These are phyloP conservation scores for Meiosimyza platycephala DNA, from an alignment of 2,888 invertebrate species.

Conservation along the genomic window DNA sequence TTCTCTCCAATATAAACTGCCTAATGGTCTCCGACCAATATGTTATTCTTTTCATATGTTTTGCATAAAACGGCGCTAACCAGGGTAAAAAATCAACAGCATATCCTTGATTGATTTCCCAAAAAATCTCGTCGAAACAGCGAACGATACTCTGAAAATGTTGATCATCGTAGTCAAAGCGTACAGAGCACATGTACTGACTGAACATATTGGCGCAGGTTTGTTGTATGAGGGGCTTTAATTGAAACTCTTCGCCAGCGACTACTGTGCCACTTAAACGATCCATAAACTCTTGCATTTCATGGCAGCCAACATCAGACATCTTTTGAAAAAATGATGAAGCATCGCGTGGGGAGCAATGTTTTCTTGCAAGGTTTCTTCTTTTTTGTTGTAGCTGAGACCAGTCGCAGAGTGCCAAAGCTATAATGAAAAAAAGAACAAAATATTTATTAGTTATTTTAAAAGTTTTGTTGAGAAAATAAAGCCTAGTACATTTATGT, in stretches of 20 bases:
- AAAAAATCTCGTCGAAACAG: constrained; percentile 87
- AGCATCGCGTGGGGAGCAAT: constrained; percentile 83
- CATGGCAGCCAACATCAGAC: constrained; percentile 77
- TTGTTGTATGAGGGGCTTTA: constrained; percentile 79
- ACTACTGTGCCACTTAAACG: constrained; percentile 68
- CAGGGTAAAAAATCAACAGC: constrained; percentile 88
- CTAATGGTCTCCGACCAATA: constrained; percentile 79
- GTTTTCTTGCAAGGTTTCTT: constrained; percentile 80
- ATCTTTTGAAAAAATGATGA: constrained; percentile 79
- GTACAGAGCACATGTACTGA: constrained; percentile 86
- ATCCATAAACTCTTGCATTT: constrained; percentile 73
- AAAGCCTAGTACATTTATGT: background rate
- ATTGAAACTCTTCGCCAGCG: constrained; percentile 67
- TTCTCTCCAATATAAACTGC: constrained; percentile 78
- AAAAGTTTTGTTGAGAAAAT: background rate
- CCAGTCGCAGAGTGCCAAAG: constrained; percentile 89
- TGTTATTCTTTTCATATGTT: constrained; percentile 76
- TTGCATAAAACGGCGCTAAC: constrained; percentile 78
- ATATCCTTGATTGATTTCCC: constrained; percentile 91
- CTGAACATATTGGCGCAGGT: constrained; percentile 88
- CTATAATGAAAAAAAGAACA: constrained; percentile 70
- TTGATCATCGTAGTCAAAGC: constrained; percentile 77
- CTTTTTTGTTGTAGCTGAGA: constrained; percentile 83
- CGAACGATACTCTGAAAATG: constrained; percentile 77
- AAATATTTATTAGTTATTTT: background rate